Conservation (phyloP, 2,113 vertebrate species). For the Alosa alosa region DNA sequence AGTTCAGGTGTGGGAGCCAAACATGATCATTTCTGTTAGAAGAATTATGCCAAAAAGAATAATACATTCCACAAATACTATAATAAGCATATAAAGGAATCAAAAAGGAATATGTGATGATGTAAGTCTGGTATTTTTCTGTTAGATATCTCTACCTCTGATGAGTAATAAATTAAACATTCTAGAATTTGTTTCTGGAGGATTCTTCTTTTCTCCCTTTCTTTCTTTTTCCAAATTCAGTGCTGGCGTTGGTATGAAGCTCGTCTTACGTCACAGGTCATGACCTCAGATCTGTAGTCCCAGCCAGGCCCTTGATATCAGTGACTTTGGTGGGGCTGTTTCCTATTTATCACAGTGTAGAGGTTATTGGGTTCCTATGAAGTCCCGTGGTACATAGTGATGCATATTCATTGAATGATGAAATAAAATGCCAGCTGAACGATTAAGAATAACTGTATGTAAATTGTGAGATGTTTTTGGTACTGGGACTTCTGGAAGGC, state of each 20-base stretch:
- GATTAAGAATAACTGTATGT: neutral
- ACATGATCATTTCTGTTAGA: neutral
- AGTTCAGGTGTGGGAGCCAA: neutral
- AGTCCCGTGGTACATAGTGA: neutral
- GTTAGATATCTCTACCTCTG: too few species aligned
- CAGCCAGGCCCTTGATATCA: conserved; percentile 33
- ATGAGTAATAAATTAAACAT: neutral
- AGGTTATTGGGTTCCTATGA: neutral
- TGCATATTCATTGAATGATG: neutral
- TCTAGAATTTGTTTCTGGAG: neutral
- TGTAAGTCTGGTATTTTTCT: too few species aligned
- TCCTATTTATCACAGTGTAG: neutral
- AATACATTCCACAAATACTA: too few species aligned
- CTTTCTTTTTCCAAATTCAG: neutral
- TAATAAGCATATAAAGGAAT: too few species aligned
- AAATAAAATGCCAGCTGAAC: neutral
- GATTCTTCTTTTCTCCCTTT: neutral
- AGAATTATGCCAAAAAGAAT: too few species aligned
- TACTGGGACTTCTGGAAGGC: too few species aligned
- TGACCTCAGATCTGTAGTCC: conserved; percentile 23
- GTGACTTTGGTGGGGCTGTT: neutral
- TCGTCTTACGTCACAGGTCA: conserved; percentile 51
- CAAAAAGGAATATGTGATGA: too few species aligned
- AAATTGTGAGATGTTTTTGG: neutral
- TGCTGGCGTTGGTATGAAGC: neutral